Evolutionary conservation across 2,888 invertebrate genomes (phyloP).

Genomic region (Crioceris asparagi): DNA sequence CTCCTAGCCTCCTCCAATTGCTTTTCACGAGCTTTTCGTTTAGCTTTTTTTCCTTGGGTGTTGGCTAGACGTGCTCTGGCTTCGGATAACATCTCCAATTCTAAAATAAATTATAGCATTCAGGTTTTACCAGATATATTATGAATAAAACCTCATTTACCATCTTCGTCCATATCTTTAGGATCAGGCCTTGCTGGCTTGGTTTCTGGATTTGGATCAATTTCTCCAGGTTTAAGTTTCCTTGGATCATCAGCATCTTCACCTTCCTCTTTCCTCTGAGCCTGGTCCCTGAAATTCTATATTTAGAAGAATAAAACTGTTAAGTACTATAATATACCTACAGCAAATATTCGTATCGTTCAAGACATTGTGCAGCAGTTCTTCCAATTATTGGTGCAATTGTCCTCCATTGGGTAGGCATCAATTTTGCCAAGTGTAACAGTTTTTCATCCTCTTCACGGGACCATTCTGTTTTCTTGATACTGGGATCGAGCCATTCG

Average conservation of each 20-base stretch:
- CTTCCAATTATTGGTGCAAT: constrained; percentile 98
- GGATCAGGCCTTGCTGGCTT: constrained; percentile 99
- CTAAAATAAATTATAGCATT: too few species aligned
- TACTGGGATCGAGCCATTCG: constrained; percentile 99
- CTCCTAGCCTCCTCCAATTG: constrained; percentile 96
- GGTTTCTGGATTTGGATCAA: constrained; percentile 99
- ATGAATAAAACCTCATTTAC: too few species aligned
- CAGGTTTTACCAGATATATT: too few species aligned
- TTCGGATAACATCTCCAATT: constrained; percentile 98
- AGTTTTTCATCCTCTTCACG: constrained; percentile 98
- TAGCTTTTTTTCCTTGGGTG: constrained; percentile 92
- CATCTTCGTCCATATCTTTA: constrained; percentile 99
- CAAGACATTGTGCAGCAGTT: constrained; percentile 97
- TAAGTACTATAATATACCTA: constrained; percentile 41
- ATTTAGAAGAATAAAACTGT: background rate
- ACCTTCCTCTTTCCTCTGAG: constrained; percentile 85
- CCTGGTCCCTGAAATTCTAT: constrained; percentile 68
- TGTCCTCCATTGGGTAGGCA: constrained; percentile 99
- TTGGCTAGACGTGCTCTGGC: constrained; percentile 97
- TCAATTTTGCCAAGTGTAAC: constrained; percentile 91
- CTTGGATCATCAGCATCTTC: constrained; percentile 92
- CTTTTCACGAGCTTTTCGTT: constrained; percentile 92
- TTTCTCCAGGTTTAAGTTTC: constrained; percentile 97
- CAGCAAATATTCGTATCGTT: constrained; percentile 92
- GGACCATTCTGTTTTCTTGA: constrained; percentile 99